Evolutionary conservation across 23 tunicate genomes (phyloP), one percentile per base, ranked within the genome.

Genomic region (Trididemnum miniatum): DNA sequence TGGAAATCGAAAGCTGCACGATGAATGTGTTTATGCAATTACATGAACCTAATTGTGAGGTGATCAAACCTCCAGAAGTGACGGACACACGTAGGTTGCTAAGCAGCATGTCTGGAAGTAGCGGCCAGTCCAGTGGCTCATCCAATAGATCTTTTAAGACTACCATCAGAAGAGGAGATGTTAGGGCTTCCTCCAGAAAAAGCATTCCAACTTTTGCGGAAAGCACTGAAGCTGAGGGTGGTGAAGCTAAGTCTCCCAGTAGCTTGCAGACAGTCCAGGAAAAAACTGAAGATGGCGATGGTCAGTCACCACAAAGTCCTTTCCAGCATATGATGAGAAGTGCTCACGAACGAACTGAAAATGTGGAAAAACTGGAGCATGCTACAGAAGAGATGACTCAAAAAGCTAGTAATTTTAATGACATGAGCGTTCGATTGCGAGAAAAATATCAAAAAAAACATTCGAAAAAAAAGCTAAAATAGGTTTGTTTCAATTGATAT

Each of bases 361-460:
- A 85, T 30, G 79, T 93, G 0, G 74, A 78, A 9, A 84, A 84
- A 80, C 71, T 84, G 31, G 72, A 79, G 52, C 44, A 74, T 5
- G 73, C 89, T 2, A 80, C 93, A 0, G 87, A 89, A n/a, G 89
- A 91, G 32, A 88, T 93, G 98, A 82, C 82, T 3, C 72, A 80
- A 23, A 24, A 40, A n/a, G 98, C 98, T n/a, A 72, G 81, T 31
- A 80, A 79, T 20, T 84, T 93, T 36, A 93, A 87, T 40, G 89
- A 83, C 9, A 71, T 93, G 28, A 93, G 89, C 71, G 34, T 62
- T 7, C 77, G 65, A 23, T 63, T 93, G 39, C 65, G 82, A 60
- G 98, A 93, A 80, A 93, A 93, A 52, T 93, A 93, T 54, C 76
- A 93, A 62, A 76, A 82, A 76, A 88, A 88, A 35, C 30, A 52